Conservation (phyloP, 2,888 invertebrate species). For the Eristalis arbustorum region DNA sequence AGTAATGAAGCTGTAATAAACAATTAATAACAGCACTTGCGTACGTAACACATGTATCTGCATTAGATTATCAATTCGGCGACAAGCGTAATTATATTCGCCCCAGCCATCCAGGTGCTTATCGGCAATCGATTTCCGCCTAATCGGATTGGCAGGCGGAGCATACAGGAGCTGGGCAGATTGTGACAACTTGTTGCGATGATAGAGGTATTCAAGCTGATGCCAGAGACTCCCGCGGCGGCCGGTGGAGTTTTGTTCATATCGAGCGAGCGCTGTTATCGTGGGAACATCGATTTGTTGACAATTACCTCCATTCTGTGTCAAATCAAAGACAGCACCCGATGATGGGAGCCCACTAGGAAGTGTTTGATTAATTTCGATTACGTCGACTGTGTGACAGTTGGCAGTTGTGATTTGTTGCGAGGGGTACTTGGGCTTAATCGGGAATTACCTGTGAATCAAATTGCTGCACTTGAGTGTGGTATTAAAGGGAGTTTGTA, state of each 20-base stretch:
- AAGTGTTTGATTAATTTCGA: not conserved
- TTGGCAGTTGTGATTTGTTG: not conserved
- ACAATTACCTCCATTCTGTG: constrained; percentile 35
- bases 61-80: constrained; percentile 36
- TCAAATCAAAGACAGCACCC: constrained; percentile 15
- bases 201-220: constrained; percentile 12
- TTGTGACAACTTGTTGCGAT: constrained; percentile 43
- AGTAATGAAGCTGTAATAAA: constrained; percentile 64
- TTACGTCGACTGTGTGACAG: not conserved
- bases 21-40: constrained; percentile 65
- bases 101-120: constrained; percentile 59
- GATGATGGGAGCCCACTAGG: not conserved
- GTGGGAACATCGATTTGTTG: constrained; percentile 45
- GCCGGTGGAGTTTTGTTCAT: constrained; percentile 11
- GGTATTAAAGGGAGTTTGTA: not conserved
- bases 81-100: constrained; percentile 65
- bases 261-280: constrained; percentile 27
- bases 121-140: constrained; percentile 47
- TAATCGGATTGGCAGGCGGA: constrained; percentile 29
- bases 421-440: not conserved
- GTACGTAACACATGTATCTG: constrained; percentile 38
- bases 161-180: constrained; percentile 2
- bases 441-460: not conserved
- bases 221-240: not conserved
- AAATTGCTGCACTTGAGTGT: not conserved